Percentiles rank a stretch among this genome's conserved stretches.
These are phyloP conservation scores for Sphaerophoria rueppellii DNA, from an alignment of 2,888 invertebrate species.

Conservation along the genomic window DNA sequence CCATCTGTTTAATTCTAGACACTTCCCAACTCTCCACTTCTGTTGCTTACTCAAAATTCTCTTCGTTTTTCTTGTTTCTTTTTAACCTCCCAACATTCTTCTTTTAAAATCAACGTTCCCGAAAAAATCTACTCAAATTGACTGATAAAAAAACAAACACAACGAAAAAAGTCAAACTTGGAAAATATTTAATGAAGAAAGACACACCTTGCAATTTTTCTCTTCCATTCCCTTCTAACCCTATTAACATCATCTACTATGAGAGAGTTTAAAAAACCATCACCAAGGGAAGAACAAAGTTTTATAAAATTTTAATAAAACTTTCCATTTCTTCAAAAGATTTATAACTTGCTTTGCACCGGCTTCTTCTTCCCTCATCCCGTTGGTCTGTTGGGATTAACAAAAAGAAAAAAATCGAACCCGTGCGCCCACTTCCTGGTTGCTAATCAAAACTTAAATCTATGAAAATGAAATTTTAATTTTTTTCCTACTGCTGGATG, in stretches of 20 bases:
- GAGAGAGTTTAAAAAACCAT: neutral
- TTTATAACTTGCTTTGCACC: constrained; percentile 12
- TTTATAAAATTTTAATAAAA: constrained; percentile 46
- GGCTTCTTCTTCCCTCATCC: neutral
- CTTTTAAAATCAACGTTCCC: too few relatives aligned
- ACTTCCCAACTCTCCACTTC: neutral
- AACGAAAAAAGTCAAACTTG: neutral
- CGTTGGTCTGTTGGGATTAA: neutral
- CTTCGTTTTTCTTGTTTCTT: neutral
- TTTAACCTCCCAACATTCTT: neutral
- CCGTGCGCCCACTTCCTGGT: constrained; percentile 11
- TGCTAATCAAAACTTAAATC: constrained; percentile 68
- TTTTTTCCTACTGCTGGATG: neutral
- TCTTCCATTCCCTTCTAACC: neutral
- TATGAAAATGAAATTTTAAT: constrained; percentile 31
- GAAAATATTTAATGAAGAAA: neutral
- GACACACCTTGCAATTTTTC: too few relatives aligned
- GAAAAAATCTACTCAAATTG: neutral
- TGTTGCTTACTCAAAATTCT: too few relatives aligned
- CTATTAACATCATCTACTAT: neutral
- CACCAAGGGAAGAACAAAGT: neutral
- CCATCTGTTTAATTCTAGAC: neutral
- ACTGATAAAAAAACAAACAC: neutral
- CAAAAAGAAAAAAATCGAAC: neutral
- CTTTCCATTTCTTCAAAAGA: constrained; percentile 39